Evolutionary conservation across 1,140 invertebrate genomes (phyloP).

Genomic region (Lepidotrigona ventralis): DNA sequence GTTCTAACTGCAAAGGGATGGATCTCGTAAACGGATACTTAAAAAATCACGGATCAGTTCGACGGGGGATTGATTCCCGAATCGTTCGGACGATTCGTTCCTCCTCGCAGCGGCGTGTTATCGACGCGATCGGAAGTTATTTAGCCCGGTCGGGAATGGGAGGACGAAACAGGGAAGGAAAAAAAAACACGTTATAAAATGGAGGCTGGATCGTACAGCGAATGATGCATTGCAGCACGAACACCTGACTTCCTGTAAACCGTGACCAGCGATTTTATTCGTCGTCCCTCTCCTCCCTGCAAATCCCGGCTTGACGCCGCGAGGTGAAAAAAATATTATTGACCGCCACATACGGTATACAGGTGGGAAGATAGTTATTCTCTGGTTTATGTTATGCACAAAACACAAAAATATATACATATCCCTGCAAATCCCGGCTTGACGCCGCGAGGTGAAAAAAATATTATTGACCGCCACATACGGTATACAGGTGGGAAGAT

Average conservation of each 20-base stretch:
- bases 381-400: neutral
- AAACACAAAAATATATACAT: no score
- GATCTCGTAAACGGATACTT: neutral
- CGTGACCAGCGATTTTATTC: slow-evolving; percentile 4
- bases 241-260: neutral
- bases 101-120: neutral
- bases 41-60: neutral
- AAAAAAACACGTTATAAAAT: neutral
- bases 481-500: neutral
- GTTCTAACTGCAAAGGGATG: neutral
- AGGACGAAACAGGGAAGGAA: no score
- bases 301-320: neutral
- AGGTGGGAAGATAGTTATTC: slow-evolving; percentile 12
- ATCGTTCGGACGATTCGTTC: neutral
- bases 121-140: neutral
- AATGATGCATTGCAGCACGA: neutral
- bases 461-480: neutral
- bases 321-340: slow-evolving; percentile 31
- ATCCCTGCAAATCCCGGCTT: neutral
- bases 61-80: neutral
- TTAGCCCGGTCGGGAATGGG: neutral
- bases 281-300: no score
- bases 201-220: neutral
- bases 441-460: slow-evolving; percentile 15
- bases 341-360: neutral